Base-by-base conservation (phyloP, 2,113 vertebrate species). In the Sarotherodon lohbergeri region DNA sequence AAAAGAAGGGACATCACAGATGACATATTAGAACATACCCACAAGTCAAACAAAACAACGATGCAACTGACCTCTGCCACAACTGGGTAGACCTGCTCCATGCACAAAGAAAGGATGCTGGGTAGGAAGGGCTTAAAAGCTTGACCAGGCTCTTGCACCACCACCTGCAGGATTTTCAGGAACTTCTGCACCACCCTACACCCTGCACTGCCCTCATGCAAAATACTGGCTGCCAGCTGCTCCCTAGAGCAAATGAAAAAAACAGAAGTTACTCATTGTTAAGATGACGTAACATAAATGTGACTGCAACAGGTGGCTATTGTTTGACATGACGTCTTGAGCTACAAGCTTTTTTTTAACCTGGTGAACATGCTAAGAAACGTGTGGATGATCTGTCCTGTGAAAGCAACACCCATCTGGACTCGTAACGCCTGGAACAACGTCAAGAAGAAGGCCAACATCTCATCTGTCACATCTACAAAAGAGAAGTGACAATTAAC, bases 291-390 rank as follows among this genome's bases (percentile, higher is more conserved):
- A 52, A 46, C 36, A n/a, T 1, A 39, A 27, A 10, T 57, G 12
- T 39, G 9, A 22, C 2, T 48, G 5, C 9, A 78, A 10, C 5
- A 19, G 19, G 9, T 50, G 29, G 73, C 73, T 52, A 52, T n/a
- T 78, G 27, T 78, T 78, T 78, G 6, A 50, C 46, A 78, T 8
- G 3, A 11, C 11, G 0, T 59, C 39, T 61, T 61, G 9, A 39
- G 13, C 9, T 13, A 4, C 17, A 61, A 12, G 7, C 19, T 16
- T 71, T 14, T 22, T 46, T 54, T 68, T 68, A 68, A 99, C 99
- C 99, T 99, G 94, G 98, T 99, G 94, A 99, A 99, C 98, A 99
- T 98, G 93, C 98, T 98, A 87, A 99, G 97, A 94, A 99, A 99
- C 71, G 98, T 99, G 95, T 99, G 98, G 89, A 99, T 99, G 91